A percentile compares a stretch with the other conserved stretches of the same genome.
These are phyloP conservation scores for Platysternon megacephalum DNA, from an alignment of 2,113 vertebrate species.

Conservation along the genomic window DNA sequence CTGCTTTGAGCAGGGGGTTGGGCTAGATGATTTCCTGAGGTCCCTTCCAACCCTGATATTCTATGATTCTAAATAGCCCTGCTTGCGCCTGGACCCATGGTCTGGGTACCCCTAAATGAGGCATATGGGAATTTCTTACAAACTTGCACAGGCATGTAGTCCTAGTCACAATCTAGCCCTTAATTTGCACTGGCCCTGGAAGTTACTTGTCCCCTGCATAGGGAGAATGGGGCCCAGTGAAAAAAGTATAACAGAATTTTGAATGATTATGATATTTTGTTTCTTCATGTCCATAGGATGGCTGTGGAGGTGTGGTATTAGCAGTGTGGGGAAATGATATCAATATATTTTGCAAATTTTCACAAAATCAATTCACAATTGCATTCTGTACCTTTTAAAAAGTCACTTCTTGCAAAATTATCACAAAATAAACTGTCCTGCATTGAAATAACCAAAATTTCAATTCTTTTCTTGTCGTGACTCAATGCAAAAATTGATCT, in stretches of 20 bases:
- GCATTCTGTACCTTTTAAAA: not conserved
- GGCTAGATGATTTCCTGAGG: no score
- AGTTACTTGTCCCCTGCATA: not conserved
- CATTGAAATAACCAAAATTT: not conserved
- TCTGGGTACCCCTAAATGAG: not conserved
- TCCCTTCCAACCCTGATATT: no score
- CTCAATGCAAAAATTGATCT: not conserved
- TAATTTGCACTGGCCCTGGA: not conserved
- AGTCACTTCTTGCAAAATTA: not conserved
- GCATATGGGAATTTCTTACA: not conserved
- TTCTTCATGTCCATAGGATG: not conserved
- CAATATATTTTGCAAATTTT: not conserved
- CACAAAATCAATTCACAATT: not conserved
- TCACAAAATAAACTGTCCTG: not conserved
- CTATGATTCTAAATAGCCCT: no score
- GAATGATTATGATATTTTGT: accelerated
- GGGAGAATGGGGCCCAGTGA: not conserved
- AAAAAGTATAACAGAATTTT: not conserved
- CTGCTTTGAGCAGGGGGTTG: no score
- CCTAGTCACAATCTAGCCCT: not conserved
- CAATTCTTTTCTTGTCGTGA: no score
- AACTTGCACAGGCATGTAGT: not conserved
- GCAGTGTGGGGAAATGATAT: not conserved
- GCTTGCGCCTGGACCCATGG: no score
- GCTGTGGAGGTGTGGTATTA: not conserved